Evolutionary conservation across 2,888 invertebrate genomes (phyloP), one percentile per base, ranked within the genome.

Genomic region (Agrilus biguttatus): DNA sequence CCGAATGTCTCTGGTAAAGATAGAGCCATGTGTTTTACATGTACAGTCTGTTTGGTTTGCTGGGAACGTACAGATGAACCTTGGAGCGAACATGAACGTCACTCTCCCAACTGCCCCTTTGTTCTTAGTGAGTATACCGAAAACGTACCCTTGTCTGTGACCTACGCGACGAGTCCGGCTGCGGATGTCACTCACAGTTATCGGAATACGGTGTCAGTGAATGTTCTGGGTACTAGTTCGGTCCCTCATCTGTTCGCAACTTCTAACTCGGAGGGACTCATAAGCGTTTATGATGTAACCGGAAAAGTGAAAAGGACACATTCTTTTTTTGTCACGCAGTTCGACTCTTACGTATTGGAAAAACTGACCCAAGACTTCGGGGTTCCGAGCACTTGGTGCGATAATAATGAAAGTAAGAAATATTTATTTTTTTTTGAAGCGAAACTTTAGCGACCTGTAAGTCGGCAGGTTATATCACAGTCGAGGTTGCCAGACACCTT

Each of bases 31-130:
- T 95, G 95, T 63, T 95, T 95, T 66, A 90, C 89, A 0, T 95
- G 95, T 65, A 85, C 83, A 56, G 90, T 93, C 8, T 95, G 93
- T 61, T 75, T 95, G 19, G 92, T 95, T 6, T 90, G 88, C 68
- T 95, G 95, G 95, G 95, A 95, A 68, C 86, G 91, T 56, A 88
- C 89, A 0, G 93, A 95, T 66, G 93, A 95, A 61, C 95, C 95
- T 2, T 93, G 93, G 92, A 91, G 91, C 51, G 93, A 95, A 63
- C 93, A 95, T 61, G 93, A 92, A 66, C 74, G 93, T 4, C 93
- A 95, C 63, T 91, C 92, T 5, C 89, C 93, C 12, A 80, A 79
- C 54, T 95, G 95, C 61, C 90, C 92, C 1, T 92, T 92, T 65
- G 90, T 95, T 2, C 80, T 89, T 62, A 92, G 92, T 33, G 91